Conservation (phyloP, 2,797 vertebrate species). For the Mareca penelope region DNA sequence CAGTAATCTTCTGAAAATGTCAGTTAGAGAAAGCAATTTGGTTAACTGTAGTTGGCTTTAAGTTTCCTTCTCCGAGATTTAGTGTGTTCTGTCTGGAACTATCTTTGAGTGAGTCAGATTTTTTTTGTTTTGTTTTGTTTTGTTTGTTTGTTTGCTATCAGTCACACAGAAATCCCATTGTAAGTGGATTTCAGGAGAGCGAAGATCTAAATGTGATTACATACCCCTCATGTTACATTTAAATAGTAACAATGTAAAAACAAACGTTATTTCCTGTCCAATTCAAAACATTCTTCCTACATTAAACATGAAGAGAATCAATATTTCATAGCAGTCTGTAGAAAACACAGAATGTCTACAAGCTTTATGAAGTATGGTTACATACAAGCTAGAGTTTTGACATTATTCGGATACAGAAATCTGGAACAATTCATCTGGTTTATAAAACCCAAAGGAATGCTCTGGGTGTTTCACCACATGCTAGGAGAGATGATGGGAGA, state of each 20-base stretch:
- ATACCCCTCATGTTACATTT: slow-evolving; percentile 5
- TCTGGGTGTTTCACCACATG: slow-evolving; percentile 48
- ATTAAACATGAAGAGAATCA: slow-evolving; percentile 18
- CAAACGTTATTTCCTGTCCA: not conserved
- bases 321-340: slow-evolving; percentile 42
- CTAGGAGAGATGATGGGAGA: slow-evolving; percentile 53
- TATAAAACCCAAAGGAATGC: slow-evolving; percentile 57
- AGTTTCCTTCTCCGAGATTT: not conserved
- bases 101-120: not conserved
- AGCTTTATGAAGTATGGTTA: not conserved
- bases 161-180: not conserved
- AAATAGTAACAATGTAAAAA: not conserved
- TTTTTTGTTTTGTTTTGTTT: not conserved
- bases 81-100: not conserved
- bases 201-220: slow-evolving; percentile 15
- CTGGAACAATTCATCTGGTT: slow-evolving; percentile 61
- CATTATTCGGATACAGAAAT: slow-evolving; percentile 58
- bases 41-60: slow-evolving; percentile 16
- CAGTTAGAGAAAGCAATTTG: not conserved
- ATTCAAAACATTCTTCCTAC: not conserved
- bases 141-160: not conserved
- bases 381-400: slow-evolving; percentile 32
- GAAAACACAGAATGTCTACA: slow-evolving; percentile 44
- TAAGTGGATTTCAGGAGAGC: slow-evolving; percentile 4
- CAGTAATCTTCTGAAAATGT: not conserved